A percentile compares a stretch with the other conserved stretches of the same genome.
phyloP scores from a whole-genome alignment of 2,113 vertebrate genomes.

The Anguilla rostrata region DNA sequence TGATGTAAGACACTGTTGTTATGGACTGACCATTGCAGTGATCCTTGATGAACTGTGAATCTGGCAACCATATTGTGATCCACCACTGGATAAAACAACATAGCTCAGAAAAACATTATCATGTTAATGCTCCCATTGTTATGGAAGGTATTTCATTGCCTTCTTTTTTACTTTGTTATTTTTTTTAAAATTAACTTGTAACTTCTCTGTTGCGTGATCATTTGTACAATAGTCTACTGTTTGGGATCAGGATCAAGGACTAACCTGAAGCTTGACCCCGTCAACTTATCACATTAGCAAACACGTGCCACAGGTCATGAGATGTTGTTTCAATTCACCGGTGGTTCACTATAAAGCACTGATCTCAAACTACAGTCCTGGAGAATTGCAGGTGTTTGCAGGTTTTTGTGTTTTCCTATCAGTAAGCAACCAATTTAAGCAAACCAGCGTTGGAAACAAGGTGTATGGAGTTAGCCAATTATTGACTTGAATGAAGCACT shows the following conservation, averaged over 20 bases:
- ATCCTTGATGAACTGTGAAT: neutral
- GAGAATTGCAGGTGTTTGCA: too few relatives aligned
- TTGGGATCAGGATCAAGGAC: neutral
- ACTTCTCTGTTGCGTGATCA: neutral
- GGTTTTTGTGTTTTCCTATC: too few relatives aligned
- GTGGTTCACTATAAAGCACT: too few relatives aligned
- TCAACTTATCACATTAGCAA: neutral
- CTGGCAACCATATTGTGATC: neutral
- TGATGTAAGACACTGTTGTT: slow-evolving; percentile 39
- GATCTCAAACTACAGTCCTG: too few relatives aligned
- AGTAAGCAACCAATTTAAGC: too few relatives aligned
- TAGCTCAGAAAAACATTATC: neutral
- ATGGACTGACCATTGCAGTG: slow-evolving; percentile 20
- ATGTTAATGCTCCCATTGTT: neutral
- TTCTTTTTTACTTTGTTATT: neutral
- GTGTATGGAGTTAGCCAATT: too few relatives aligned
- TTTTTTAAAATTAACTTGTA: neutral
- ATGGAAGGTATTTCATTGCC: neutral
- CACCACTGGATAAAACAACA: slow-evolving; percentile 1
- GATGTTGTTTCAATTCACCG: too few relatives aligned
- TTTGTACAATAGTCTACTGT: neutral
- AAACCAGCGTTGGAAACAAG: too few relatives aligned
- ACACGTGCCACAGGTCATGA: neutral
- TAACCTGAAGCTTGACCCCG: neutral
- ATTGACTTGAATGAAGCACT: too few relatives aligned